Base-by-base conservation (phyloP, 2,888 invertebrate species). In the Mechanitis mazaeus region DNA sequence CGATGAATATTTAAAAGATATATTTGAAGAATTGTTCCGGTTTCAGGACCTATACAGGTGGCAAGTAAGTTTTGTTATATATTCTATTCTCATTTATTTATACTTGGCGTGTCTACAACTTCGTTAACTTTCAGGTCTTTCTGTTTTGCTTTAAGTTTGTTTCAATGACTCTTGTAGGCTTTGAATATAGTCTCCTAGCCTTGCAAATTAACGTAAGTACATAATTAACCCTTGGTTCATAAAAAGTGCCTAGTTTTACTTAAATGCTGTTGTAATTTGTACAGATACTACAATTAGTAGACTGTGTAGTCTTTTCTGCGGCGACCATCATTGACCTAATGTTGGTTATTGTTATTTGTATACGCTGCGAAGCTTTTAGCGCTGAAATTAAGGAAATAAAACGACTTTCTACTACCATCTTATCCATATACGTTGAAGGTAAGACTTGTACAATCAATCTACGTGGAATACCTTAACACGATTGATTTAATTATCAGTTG, bases 311-410 rank as follows among this genome's bases (percentile, higher is more conserved):
- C 2, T 64, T 77, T 20, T 67, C 72, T 3, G 55, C 73, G 20
- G 66, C 73, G 56, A 71, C 70, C 5, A 3, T 70, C 0, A 59
- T 76, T 28, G 75, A 79, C 58, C 66, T 75, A 4, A 42, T 70
- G 2, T 71, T 74, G 45, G 71, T 75, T 0, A 35, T 77, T 2
- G 62, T 76, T 3, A 68, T 85, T 9, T 78, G 79, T 33, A 6
- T 78, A 2, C 73, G 80, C 3, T 76, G 75, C 55, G 80, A 84
- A 68, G 2, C 70, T 2, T 80, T 85, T 59, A 75, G 75, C 11
- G 70, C 73, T 61, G 78, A 81, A 69, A 72, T 85, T 1, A 82
- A 75, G 59, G 73, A 75, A 66, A 81, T 78, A 0, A 86, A 85
- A 68, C 72, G 75, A 33, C 65, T 84, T 35, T 75, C 77, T 7